A percentile compares a stretch with the other conserved stretches of the same genome.
phyloP scores from a whole-genome alignment of 2,797 vertebrate species.

The Streptopelia turtur region DNA sequence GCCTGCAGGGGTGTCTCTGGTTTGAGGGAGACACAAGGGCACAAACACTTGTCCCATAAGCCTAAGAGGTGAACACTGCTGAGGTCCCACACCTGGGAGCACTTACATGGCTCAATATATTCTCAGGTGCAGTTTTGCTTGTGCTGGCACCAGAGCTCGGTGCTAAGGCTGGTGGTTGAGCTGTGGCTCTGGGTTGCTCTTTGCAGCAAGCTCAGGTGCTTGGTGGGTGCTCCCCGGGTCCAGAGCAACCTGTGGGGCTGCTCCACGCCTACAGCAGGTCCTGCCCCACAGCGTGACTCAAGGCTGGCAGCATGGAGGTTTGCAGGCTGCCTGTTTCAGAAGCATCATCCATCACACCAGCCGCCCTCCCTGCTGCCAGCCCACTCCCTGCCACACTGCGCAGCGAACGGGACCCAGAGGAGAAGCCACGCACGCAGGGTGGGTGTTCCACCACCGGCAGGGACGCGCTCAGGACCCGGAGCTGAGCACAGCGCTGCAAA shows the following conservation, averaged over 20 bases:
- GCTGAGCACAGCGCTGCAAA: neutral
- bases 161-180: rapidly evolving
- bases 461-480: rapidly evolving
- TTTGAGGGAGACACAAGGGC: neutral
- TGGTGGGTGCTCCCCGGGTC: rapidly evolving
- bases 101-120: rapidly evolving
- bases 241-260: neutral
- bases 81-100: neutral
- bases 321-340: neutral
- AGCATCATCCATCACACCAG: rapidly evolving
- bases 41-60: neutral
- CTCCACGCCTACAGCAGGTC: neutral
- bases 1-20: rapidly evolving
- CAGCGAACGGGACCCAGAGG: rapidly evolving
- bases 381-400: rapidly evolving
- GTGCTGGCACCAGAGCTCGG: rapidly evolving
- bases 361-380: neutral
- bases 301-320: neutral
- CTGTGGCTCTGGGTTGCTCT: neutral
- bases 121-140: rapidly evolving
- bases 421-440: rapidly evolving
- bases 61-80: neutral
- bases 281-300: rapidly evolving
- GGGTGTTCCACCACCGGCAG: rapidly evolving
- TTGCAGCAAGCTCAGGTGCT: rapidly evolving